Percentiles rank a stretch among this genome's conserved stretches.
These are phyloP conservation scores for Agrotis clavis DNA, from an alignment of 2,888 invertebrate genomes.

Conservation along the genomic window DNA sequence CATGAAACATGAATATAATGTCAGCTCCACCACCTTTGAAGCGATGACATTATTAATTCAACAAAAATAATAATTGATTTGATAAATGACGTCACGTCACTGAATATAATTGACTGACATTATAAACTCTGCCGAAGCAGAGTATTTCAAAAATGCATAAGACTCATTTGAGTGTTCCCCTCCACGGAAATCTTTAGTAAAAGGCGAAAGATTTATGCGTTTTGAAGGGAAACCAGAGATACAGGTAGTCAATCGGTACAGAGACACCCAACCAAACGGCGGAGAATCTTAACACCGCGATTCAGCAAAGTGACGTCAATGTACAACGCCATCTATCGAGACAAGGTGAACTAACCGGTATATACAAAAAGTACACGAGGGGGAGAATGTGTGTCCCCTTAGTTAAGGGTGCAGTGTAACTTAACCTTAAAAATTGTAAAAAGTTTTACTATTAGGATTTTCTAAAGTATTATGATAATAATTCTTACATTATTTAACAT, in stretches of 20 bases:
- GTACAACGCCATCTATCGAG: neutral
- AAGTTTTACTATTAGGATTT: too few species aligned
- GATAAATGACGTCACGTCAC: too few species aligned
- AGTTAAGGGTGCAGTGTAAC: neutral
- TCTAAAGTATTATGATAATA: too few species aligned
- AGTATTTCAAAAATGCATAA: slow-evolving; percentile 65
- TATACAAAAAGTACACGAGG: neutral
- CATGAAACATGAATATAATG: too few species aligned
- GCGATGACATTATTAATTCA: too few species aligned
- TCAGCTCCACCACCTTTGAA: too few species aligned
- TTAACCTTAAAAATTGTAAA: too few species aligned
- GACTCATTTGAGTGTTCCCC: slow-evolving; percentile 94
- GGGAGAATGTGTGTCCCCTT: neutral
- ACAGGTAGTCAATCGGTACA: neutral
- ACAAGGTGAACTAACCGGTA: neutral
- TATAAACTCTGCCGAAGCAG: slow-evolving; percentile 29
- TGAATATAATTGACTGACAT: too few species aligned
- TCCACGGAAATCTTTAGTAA: slow-evolving; percentile 95
- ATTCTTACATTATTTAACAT: too few species aligned
- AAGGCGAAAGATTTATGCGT: slow-evolving; percentile 95
- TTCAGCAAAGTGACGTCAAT: neutral
- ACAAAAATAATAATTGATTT: too few species aligned
- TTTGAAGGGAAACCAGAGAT: slow-evolving; percentile 92
- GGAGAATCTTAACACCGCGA: neutral
- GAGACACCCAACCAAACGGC: neutral